Evolutionary conservation across 2,797 vertebrate genomes (phyloP).

Genomic region (Onychomys leucogaster): DNA sequence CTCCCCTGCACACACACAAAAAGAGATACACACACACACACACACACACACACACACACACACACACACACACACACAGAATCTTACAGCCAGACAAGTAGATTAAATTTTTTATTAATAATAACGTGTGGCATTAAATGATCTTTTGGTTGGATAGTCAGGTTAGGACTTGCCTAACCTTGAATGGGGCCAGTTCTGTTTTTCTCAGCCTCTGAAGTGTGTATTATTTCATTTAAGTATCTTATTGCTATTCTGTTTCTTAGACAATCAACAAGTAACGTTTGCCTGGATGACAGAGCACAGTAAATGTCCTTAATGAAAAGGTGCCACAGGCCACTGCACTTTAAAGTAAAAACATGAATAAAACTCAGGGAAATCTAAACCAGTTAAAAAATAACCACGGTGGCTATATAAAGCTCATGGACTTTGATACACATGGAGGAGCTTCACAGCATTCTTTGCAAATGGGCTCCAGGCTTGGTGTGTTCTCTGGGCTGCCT

Average conservation of each 20-base stretch:
- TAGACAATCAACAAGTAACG: neutral
- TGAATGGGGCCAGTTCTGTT: neutral
- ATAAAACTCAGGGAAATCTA: neutral
- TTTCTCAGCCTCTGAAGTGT: constrained; percentile 28
- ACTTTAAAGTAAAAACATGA: constrained; percentile 15
- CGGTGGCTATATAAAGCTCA: neutral
- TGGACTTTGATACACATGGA: neutral
- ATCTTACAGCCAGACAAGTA: neutral
- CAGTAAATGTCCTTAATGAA: constrained; percentile 25
- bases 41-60: neutral
- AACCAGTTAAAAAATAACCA: constrained; percentile 24
- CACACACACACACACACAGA: neutral
- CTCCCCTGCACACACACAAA: neutral
- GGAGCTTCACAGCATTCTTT: neutral
- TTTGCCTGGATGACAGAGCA: constrained; percentile 44
- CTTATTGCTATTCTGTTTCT: constrained; percentile 56
- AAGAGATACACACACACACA: neutral
- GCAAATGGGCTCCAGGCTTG: neutral
- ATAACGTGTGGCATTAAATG: neutral
- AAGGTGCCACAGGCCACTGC: neutral
- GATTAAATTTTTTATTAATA: neutral
- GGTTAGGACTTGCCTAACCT: neutral
- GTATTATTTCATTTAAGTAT: constrained; percentile 62
- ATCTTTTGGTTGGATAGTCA: neutral
- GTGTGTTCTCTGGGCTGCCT: accelerated